Evolutionary conservation across 2,113 vertebrate genomes (phyloP).

Genomic region (Zosterops borbonicus): DNA sequence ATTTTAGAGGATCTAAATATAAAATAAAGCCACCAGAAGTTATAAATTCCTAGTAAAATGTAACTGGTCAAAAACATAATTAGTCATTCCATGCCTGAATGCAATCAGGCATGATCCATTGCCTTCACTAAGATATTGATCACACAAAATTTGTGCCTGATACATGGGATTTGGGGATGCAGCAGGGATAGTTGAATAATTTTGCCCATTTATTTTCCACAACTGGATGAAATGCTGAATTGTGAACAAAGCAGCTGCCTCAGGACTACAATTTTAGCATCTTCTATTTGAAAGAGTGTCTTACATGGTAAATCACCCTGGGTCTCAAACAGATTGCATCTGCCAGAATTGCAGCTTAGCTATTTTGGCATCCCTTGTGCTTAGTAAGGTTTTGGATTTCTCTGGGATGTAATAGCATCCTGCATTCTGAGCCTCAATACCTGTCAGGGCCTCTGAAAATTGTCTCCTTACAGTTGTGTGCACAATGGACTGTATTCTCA

Average conservation of each 20-base stretch:
- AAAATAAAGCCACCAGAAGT: not conserved
- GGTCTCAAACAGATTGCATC: not conserved
- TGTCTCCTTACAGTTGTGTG: not conserved
- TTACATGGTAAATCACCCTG: not conserved
- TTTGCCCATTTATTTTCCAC: not conserved
- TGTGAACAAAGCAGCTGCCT: not conserved
- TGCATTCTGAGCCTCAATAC: not conserved
- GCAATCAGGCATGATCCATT: not conserved
- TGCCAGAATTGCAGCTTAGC: not conserved
- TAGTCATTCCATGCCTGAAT: not conserved
- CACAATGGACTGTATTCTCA: not conserved
- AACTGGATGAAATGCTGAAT: not conserved
- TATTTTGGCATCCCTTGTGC: not conserved
- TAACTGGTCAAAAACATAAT: not conserved
- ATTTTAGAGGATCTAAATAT: not conserved
- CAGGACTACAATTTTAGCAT: not conserved
- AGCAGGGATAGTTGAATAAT: not conserved
- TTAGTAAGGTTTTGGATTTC: not conserved
- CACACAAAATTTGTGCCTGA: not conserved
- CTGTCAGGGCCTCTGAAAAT: not conserved
- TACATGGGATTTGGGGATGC: not conserved
- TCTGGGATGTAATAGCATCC: not conserved
- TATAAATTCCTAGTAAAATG: not conserved
- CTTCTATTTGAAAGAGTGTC: not conserved
- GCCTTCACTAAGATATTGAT: not conserved